A percentile compares a stretch with the other conserved stretches of the same genome.
These are phyloP conservation scores for Syrphus vitripennis DNA, from an alignment of 2,888 invertebrate species.

Conservation along the genomic window DNA sequence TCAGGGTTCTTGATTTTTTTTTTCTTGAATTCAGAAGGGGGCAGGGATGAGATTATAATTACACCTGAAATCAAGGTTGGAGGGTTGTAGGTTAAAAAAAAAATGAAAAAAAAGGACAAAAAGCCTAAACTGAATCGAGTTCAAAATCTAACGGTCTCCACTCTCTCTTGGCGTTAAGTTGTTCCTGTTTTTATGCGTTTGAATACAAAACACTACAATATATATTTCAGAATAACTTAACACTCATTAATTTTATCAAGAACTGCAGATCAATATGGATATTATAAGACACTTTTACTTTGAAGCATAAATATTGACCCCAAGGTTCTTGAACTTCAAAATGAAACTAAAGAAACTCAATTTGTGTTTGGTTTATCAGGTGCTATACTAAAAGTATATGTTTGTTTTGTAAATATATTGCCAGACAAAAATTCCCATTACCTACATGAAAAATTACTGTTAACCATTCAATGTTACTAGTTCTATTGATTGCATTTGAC, in stretches of 20 bases:
- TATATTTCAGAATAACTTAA: slow-evolving; percentile 32
- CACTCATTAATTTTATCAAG: slow-evolving; percentile 15
- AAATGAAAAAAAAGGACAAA: neutral
- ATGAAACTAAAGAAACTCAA: slow-evolving; percentile 23
- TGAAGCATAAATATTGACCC: neutral
- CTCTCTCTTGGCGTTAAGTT: neutral
- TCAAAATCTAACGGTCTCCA: slow-evolving; percentile 33
- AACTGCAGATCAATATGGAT: neutral
- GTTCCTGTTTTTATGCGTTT: slow-evolving; percentile 3
- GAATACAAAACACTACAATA: neutral
- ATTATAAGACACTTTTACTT: slow-evolving; percentile 13
- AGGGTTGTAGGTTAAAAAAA: neutral
- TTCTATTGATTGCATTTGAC: slow-evolving; percentile 13
- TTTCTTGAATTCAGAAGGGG: neutral
- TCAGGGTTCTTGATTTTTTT: slow-evolving; percentile 28
- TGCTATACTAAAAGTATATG: neutral
- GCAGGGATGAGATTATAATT: slow-evolving; percentile 29
- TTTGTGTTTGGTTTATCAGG: neutral
- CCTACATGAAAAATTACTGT: slow-evolving; percentile 9
- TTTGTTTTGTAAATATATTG: too few species aligned
- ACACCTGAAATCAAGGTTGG: slow-evolving; percentile 52
- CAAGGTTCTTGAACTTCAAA: slow-evolving; percentile 38
- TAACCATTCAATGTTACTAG: neutral
- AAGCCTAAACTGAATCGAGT: neutral
- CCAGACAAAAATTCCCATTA: neutral